These are phyloP conservation scores for Hemibagrus guttatus DNA, from an alignment of 2,797 vertebrate species.

Conservation along the genomic window DNA sequence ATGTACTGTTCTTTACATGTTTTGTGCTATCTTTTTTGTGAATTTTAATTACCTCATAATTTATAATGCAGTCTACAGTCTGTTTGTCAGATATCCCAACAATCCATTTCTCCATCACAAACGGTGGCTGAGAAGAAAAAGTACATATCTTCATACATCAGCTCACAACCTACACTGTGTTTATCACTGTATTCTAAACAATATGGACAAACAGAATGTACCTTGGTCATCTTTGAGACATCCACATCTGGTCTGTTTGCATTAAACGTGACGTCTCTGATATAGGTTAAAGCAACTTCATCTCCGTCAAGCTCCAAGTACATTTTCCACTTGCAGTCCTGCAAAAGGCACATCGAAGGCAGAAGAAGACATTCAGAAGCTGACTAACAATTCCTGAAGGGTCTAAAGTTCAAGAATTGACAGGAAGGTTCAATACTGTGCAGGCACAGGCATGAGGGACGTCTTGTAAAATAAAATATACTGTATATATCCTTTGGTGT, in stretches of 20 bases:
- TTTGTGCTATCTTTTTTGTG: neutral
- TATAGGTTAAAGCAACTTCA: constrained; percentile 93
- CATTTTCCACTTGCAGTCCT: constrained; percentile 99
- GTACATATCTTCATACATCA: neutral
- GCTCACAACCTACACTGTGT: neutral
- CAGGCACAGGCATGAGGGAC: neutral
- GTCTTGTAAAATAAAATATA: neutral
- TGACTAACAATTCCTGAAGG: neutral
- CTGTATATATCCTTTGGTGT: neutral
- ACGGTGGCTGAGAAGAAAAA: constrained; percentile 84
- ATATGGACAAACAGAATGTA: constrained; percentile 54
- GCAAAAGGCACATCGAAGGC: constrained; percentile 62
- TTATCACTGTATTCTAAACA: neutral
- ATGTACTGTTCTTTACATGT: neutral
- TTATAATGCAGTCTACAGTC: constrained; percentile 88
- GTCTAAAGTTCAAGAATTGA: neutral
- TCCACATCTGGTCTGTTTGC: constrained; percentile 86
- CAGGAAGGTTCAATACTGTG: neutral
- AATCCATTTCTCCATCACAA: constrained; percentile 99
- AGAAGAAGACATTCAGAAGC: constrained; percentile 53
- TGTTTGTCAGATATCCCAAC: constrained; percentile 84
- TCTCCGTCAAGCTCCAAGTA: constrained; percentile 98
- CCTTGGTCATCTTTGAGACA: constrained; percentile 93
- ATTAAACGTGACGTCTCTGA: constrained; percentile 96
- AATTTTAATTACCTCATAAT: constrained; percentile 87